Conservation (phyloP, 2,888 invertebrate species). For the Meiosimyza platycephala region DNA sequence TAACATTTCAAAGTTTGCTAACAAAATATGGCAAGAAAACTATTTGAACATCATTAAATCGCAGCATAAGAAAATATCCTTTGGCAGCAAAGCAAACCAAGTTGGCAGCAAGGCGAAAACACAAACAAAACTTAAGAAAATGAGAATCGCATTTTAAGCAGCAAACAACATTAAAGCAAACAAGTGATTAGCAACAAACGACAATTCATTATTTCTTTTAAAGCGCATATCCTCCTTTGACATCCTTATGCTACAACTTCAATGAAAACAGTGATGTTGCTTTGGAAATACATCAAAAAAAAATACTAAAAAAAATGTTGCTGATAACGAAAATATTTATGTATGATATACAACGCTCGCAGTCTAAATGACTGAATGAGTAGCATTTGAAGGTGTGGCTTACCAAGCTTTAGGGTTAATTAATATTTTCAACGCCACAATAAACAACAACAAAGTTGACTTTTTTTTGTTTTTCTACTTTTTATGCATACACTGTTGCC, state of each 20-base stretch:
- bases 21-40: background rate
- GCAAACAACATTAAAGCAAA: conserved; percentile 16
- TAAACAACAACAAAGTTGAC: conserved; percentile 34
- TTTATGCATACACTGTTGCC: background rate
- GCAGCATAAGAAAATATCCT: conserved; percentile 18
- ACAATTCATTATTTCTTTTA: background rate
- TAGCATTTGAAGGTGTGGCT: conserved; percentile 30
- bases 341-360: background rate
- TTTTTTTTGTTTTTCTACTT: background rate
- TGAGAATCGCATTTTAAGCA: background rate
- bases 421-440: conserved; percentile 41
- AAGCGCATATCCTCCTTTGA: background rate
- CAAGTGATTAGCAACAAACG: conserved; percentile 28
- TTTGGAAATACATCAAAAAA: background rate
- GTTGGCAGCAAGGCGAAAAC: conserved; percentile 1
- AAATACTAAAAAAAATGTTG: too few species aligned
- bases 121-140: background rate
- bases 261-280: background rate
- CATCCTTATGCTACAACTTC: background rate
- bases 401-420: conserved; percentile 38
- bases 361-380: conserved; percentile 1
- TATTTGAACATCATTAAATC: conserved; percentile 23
- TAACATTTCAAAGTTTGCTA: too few species aligned
- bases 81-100: background rate
- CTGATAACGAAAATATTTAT: background rate